These are phyloP conservation scores for Percopsis transmontana DNA, from an alignment of 2,113 vertebrate species.

Conservation along the genomic window DNA sequence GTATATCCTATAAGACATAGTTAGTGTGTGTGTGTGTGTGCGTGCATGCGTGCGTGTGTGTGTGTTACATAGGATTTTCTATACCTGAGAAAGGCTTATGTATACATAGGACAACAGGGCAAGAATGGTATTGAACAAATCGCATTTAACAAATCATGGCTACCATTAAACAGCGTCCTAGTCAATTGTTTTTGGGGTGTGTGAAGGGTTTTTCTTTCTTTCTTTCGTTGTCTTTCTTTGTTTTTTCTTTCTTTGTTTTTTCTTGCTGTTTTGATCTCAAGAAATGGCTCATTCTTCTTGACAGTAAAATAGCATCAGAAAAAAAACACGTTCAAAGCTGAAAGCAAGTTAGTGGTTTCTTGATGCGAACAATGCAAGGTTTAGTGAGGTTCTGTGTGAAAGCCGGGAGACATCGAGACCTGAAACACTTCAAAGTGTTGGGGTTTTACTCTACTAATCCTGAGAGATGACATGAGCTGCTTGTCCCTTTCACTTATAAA, in stretches of 20 bases:
- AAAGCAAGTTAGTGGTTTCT: constrained; percentile 27
- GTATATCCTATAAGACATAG: not conserved
- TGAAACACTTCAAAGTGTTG: constrained; percentile 61
- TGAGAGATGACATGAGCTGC: constrained; percentile 47
- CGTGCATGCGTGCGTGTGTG: not conserved
- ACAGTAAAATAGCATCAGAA: constrained; percentile 15
- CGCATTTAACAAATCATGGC: constrained; percentile 6
- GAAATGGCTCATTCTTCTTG: constrained; percentile 32
- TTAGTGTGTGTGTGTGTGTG: not conserved
- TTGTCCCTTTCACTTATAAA: constrained; percentile 38
- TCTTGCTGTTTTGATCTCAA: constrained; percentile 38
- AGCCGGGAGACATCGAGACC: constrained; percentile 26
- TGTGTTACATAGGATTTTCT: constrained; percentile 19
- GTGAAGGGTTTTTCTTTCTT: not conserved
- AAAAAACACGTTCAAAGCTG: constrained; percentile 45
- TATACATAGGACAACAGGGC: too few relatives aligned
- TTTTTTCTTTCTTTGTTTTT: not conserved
- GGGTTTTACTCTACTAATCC: constrained; percentile 58
- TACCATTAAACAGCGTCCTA: not conserved
- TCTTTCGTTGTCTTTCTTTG: not conserved
- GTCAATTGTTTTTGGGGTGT: too few relatives aligned
- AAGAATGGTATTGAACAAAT: too few relatives aligned
- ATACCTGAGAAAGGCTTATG: constrained; percentile 22
- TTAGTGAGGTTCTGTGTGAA: constrained; percentile 26
- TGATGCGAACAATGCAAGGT: constrained; percentile 52